Base-by-base conservation (phyloP, 1,140 invertebrate genomes). In the Meteorus sp. region DNA sequence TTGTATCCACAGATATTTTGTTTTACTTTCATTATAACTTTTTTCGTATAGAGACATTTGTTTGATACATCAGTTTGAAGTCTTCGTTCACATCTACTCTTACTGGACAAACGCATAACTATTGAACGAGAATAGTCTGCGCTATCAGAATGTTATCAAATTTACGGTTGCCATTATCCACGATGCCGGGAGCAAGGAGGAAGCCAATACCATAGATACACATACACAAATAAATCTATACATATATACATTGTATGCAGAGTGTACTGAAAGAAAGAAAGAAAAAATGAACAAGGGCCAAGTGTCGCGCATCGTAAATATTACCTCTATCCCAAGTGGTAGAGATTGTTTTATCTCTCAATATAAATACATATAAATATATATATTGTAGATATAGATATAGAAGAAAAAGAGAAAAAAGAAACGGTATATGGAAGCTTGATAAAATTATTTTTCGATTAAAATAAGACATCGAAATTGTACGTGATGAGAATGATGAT, bases 241-340 rank as follows among this genome's bases (percentile, higher is more conserved):
- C 8, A 25, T 27, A 7, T 48, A n/a, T 19, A 6, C 27, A 11
- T 8, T 31, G 13, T 37, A 31, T 39, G 15, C 27, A 52, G 19
- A 52, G 50, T 20, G 17, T 11, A 17, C 19, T 17, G 27, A 6
- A 20, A 22, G 13, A 9, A 48, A 29, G 17, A 31, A 22, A 52
- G 19, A 37, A 35, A 13, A 33, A 52, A 33, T 19, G 37, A 37
- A n/a, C n/a, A 13, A 52, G 50, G 50, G 50, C 19, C 50, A 52
- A 52, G 31, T 52, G 50, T 52, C 50, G 33, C 19, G 29, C 19
- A 35, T 52, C 50, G 33, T 52, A 52, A 52, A 52, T 52, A 52
- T 23, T 37, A 52, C 50, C 50, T 52, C 22, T 52, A 52, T 52
- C 50, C 31, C 31, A 37, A 35, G 31, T 39, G 31, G 29, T n/a